Evolutionary conservation across 2,888 invertebrate species (phyloP).

Genomic region (Strigamia crassipes): DNA sequence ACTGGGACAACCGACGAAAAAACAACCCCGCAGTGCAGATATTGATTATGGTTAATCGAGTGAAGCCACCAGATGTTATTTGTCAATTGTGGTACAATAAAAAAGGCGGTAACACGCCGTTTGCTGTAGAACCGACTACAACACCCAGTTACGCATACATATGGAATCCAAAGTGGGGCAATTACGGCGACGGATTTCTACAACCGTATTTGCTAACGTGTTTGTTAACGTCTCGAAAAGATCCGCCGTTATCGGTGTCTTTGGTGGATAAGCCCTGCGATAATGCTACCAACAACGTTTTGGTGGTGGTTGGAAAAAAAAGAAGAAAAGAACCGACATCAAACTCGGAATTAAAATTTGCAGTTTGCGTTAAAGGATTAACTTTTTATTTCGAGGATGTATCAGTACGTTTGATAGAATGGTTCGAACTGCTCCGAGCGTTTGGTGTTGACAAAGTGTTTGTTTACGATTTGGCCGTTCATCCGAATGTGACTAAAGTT

Average conservation of each 20-base stretch:
- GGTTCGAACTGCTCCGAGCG: slow-evolving; percentile 85
- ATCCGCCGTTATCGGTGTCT: slow-evolving; percentile 39
- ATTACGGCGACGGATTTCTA: slow-evolving; percentile 86
- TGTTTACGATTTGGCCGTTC: slow-evolving; percentile 82
- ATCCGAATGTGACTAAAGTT: slow-evolving; percentile 85
- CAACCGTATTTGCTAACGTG: slow-evolving; percentile 90
- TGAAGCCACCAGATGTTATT: slow-evolving; percentile 78
- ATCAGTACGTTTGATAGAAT: slow-evolving; percentile 86
- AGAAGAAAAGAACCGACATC: neutral
- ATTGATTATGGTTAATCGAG: slow-evolving; percentile 85
- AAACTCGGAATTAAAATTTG: slow-evolving; percentile 73
- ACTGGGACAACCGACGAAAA: slow-evolving; percentile 77
- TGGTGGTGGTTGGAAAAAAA: slow-evolving; percentile 42
- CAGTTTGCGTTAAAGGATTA: slow-evolving; percentile 90
- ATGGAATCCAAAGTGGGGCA: slow-evolving; percentile 94
- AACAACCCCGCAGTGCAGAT: slow-evolving; percentile 74
- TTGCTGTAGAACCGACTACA: slow-evolving; percentile 80
- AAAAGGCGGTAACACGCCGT: slow-evolving; percentile 74
- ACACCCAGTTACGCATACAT: slow-evolving; percentile 65
- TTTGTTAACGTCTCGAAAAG: slow-evolving; percentile 71
- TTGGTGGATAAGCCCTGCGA: slow-evolving; percentile 44
- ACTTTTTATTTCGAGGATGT: slow-evolving; percentile 91
- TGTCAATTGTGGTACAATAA: slow-evolving; percentile 91
- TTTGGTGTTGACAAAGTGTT: slow-evolving; percentile 90
- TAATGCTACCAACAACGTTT: slow-evolving; percentile 64